phyloP scores from a whole-genome alignment of 1,140 invertebrate genomes.

The Melitaea cinxia region DNA sequence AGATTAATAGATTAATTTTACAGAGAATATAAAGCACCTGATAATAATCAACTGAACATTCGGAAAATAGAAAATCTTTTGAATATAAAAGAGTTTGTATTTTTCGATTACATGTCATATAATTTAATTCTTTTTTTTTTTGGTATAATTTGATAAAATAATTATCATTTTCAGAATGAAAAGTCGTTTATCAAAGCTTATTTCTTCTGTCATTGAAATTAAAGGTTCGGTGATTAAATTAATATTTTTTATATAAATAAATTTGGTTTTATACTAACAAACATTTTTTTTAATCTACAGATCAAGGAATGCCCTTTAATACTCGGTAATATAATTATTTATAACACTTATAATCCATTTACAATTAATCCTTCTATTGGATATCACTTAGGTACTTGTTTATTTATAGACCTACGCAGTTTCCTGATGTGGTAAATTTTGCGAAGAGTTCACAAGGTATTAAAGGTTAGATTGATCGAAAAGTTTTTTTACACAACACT shows the following conservation, averaged over 20 bases:
- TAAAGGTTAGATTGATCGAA: neutral
- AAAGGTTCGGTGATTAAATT: constrained; percentile 8
- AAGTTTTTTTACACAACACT: too few relatives aligned
- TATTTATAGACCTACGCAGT: neutral
- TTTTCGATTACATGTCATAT: neutral
- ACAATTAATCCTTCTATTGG: neutral
- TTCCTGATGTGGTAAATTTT: neutral
- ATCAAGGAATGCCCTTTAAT: neutral
- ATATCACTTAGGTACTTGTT: too few relatives aligned
- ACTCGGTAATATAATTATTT: neutral
- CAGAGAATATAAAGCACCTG: neutral
- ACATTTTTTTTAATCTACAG: neutral
- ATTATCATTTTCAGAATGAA: constrained; percentile 21
- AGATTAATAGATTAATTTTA: too few relatives aligned
- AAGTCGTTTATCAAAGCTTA: constrained; percentile 17
- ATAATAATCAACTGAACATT: neutral
- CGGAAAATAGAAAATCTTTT: neutral
- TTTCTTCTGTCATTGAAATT: constrained; percentile 28
- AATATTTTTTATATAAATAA: neutral
- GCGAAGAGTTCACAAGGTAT: neutral
- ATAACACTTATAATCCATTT: neutral
- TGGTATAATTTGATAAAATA: constrained; percentile 4
- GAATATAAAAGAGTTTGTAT: neutral
- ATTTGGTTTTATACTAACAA: neutral
- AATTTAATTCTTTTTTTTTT: neutral